Percentiles rank a stretch among this genome's conserved stretches.
These are phyloP conservation scores for Hemichromis elongatus DNA, from an alignment of 2,113 vertebrate species.

Conservation along the genomic window DNA sequence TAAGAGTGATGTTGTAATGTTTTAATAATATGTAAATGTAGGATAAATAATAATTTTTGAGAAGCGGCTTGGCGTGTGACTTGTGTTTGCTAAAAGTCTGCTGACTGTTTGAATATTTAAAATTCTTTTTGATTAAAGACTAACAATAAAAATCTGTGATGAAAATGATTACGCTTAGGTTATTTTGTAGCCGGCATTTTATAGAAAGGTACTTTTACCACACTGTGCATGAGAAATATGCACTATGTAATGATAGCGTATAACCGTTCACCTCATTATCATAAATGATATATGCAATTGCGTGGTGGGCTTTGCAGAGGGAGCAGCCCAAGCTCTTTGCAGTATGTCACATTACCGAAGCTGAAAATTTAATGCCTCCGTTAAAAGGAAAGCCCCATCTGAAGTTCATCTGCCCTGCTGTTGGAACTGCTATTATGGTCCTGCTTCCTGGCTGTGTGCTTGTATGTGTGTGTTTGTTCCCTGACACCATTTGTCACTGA, in stretches of 20 bases:
- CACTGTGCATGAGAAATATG: not conserved
- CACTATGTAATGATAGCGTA: not conserved
- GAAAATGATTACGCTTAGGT: not conserved
- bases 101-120: not conserved
- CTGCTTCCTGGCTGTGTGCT: not conserved
- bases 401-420: slow-evolving; percentile 22
- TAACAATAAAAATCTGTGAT: not conserved
- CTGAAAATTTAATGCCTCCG: slow-evolving; percentile 48
- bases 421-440: slow-evolving; percentile 2
- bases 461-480: not conserved
- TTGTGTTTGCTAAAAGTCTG: not conserved
- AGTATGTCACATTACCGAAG: slow-evolving; percentile 24
- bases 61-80: not conserved
- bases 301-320: not conserved
- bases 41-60: not conserved
- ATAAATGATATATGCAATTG: slow-evolving; percentile 5
- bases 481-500: slow-evolving; percentile 27
- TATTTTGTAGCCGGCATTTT: not conserved
- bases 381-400: slow-evolving; percentile 24
- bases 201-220: not conserved
- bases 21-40: not conserved
- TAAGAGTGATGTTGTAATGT: not conserved
- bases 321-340: slow-evolving; percentile 16
- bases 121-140: not conserved
- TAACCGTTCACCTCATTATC: not conserved